phyloP scores from a whole-genome alignment of 2,113 vertebrate genomes.

The Rhynchomys soricoides region DNA sequence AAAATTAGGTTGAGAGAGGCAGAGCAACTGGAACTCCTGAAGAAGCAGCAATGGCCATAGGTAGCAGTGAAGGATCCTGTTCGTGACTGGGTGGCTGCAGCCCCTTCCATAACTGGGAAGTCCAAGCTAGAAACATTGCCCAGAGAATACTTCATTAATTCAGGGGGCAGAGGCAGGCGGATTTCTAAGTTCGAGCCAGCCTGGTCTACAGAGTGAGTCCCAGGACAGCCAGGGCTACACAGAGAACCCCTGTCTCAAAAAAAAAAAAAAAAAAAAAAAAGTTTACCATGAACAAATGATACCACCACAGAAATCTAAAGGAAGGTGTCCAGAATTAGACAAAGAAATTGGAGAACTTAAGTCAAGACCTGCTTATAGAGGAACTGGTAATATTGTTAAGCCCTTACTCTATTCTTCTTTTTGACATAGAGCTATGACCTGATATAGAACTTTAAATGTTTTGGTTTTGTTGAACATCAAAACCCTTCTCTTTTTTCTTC shows the following conservation, averaged over 20 bases:
- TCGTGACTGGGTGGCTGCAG: not conserved
- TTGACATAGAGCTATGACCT: not conserved
- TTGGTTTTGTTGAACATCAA: not conserved
- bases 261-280: too few species aligned
- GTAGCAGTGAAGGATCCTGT: not conserved
- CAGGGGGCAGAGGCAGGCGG: too few species aligned
- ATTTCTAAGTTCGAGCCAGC: too few species aligned
- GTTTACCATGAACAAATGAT: conserved; percentile 96
- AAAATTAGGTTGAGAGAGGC: not conserved
- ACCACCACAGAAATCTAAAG: conserved; percentile 93
- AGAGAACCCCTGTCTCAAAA: too few species aligned
- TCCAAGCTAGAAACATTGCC: conserved; percentile 93
- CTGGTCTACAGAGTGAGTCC: too few species aligned
- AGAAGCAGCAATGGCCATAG: not conserved
- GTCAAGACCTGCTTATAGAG: conserved; percentile 83
- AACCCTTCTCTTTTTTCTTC: too few species aligned
- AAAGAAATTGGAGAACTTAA: conserved; percentile 91
- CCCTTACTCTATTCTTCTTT: conserved; percentile 58
- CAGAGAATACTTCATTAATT: conserved; percentile 98
- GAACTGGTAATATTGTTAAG: conserved; percentile 91
- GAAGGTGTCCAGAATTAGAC: conserved; percentile 93
- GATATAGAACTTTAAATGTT: not conserved
- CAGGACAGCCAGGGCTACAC: too few species aligned
- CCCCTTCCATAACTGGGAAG: not conserved
- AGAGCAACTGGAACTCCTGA: not conserved